A percentile compares a stretch with the other conserved stretches of the same genome.
phyloP scores from a whole-genome alignment of 92 coral and sea anemone genomes.

The Montipora capitata region DNA sequence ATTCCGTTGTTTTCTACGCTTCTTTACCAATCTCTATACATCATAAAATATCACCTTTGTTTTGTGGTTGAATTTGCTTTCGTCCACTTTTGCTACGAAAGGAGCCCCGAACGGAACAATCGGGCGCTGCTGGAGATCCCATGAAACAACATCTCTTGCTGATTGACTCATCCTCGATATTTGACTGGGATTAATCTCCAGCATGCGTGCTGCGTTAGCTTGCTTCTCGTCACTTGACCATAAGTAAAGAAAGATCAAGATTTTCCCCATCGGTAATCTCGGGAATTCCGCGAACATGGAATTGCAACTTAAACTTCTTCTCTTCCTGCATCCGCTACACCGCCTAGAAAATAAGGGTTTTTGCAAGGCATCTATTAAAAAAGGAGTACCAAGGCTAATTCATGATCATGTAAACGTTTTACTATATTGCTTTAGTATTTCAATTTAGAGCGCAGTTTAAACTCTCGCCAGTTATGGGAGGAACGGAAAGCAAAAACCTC shows the following conservation, averaged over 20 bases:
- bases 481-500: too few relatives aligned
- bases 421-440: too few relatives aligned
- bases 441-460: too few relatives aligned
- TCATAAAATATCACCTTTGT: not conserved
- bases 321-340: conserved; percentile 12
- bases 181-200: not conserved
- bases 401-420: too few relatives aligned
- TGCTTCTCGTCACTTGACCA: not conserved
- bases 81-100: not conserved
- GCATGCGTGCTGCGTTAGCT: not conserved
- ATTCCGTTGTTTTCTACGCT: not conserved
- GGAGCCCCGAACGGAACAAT: conserved; percentile 12
- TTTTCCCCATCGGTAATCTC: not conserved
- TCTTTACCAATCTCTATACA: not conserved
- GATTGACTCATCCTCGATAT: not conserved
- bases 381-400: too few relatives aligned
- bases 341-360: not conserved
- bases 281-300: not conserved
- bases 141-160: not conserved
- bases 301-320: conserved; percentile 7
- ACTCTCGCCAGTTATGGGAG: too few relatives aligned
- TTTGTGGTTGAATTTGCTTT: conserved; percentile 14
- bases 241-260: not conserved
- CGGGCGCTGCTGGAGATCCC: conserved; percentile 19
- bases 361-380: too few relatives aligned